Base-by-base conservation (phyloP, 2,888 invertebrate species). In the Cephus pulcher region DNA sequence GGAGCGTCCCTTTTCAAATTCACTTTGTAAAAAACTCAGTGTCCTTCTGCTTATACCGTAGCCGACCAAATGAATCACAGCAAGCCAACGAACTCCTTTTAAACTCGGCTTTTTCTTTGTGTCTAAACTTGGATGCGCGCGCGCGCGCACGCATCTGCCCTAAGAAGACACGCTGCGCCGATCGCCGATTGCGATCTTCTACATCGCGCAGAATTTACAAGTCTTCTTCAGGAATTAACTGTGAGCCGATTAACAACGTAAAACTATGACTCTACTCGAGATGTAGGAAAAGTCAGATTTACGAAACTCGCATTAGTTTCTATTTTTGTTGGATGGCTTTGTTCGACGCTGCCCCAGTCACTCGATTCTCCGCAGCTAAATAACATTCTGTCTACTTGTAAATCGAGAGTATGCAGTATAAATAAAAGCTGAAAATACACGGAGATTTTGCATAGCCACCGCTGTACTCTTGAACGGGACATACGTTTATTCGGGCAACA, bases 21-120 rank as follows among this genome's bases (percentile, higher is more conserved):
- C 56, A 56, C 56, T 56, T 56, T 56, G 56, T 56, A 56, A 9
- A 56, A 23, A 23, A 23, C 56, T 56, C 56, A 56, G 56, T 56
- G 9, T 23, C 56, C 56, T 56, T 56, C 56, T 23, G 23, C 9
- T 23, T 56, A 56, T 56, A 23, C 76, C 76, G 82, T 78, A 81
- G 76, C 78, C 80, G 80, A 78, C 79, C 79, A 83, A 85, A 82
- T 84, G 84, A 85, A 80, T 84, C 83, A 84, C 79, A 76, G 74
- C 82, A 86, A 87, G 87, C 82, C 86, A 87, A 86, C 86, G 86
- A 87, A 88, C 88, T 88, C 87, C 86, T 87, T 88, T 88, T 87
- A 87, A 88, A 85, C 80, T 81, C 81, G 79, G 78, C 80, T 79
- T 78, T 83, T 84, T 84, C 84, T 83, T 84, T 85, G 83, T 86